Base-by-base conservation (phyloP, 92 coral and sea anemone genomes). In the Pocillopora grandis region DNA sequence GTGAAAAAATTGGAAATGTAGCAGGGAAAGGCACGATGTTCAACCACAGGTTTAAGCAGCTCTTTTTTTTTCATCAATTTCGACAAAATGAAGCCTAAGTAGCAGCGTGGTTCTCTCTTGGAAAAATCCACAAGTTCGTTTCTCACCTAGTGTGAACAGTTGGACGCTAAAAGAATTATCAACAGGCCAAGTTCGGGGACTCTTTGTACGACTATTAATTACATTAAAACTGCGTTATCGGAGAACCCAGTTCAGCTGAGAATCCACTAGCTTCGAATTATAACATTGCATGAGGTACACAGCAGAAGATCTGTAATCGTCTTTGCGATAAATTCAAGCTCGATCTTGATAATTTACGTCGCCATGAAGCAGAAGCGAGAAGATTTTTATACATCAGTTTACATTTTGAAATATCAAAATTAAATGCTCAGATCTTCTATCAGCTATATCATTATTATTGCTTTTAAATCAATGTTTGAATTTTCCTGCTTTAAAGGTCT, bases 71-170 rank as follows among this genome's bases (percentile, higher is more conserved):
- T 42, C 52, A 42, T 42, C 52, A 42, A 42, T 62, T 17, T 62
- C 13, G 69, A 61, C 58, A 76, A 76, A 27, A 59, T 59, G 16
- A 78, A 9, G 15, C 57, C 52, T 19, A 1, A 18, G 56, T 12
- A 77, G 55, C 82, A 78, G 82, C 82, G 49, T 42, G 84, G 23
- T 63, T 48, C 37, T 69, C 56, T 21, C 76, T 31, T 13, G 76
- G 16, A 12, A 70, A 70, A 64, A 79, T 79, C 83, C 83, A 72
- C 73, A 79, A 79, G 16, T 59, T 81, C 19, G 61, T 48, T 58
- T 62, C 80, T 62, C 66, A 64, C 86, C 72, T 61, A 83, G 79
- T 21, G 80, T 20, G 72, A 83, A 83, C 86, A 74, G 73, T 62
- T 2, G 86, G 80, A 83, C 1, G 80, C 35, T 83, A 83, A 73